Evolutionary conservation across 2,888 invertebrate species (phyloP), one percentile per base, ranked within the genome.

Genomic region (Pollenia labialis): DNA sequence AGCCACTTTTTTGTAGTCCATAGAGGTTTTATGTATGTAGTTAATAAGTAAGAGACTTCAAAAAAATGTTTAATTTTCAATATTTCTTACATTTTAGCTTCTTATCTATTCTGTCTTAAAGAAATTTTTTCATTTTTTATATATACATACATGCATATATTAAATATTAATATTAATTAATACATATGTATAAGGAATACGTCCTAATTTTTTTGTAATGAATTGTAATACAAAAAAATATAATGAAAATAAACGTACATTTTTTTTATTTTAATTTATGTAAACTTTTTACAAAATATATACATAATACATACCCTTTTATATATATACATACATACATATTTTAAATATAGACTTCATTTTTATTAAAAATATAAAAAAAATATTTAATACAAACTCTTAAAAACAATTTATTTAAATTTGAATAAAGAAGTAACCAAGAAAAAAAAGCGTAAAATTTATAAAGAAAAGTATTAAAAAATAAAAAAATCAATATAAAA

Each of bases 331-430:
- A 62, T 40, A 81, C 46, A 87, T 76, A 83, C 71, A 84, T 82
- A 84, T 86, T 85, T 87, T 80, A 80, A 85, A 82, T 80, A 81
- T 81, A 84, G 81, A 87, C 58, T 87, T 81, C 32, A 72, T 81
- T 86, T 83, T 83, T 86, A 72, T 80, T 79, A 79, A 71, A 74
- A 81, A 44, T 77, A 48, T 14, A 32, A 68, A 68, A 48, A 32
- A 32, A 32, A 32, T 69, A 69, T 69, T 52, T 50, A 52, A 52
- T 64, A 85, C 64, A 75, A 75, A 74, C 76, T 83, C 48, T 52
- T 76, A 71, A 85, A 66, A 71, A 66, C 50, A 60, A 44, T 64
- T 62, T 18, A 48, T 56, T 58, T 44, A 44, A 23, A 46, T 44
- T 44, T 23, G 10, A 48, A 79, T 44, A n/a, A 81, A 75, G 62